Conservation (phyloP, 2,113 vertebrate genomes). For the Lanius collurio region DNA sequence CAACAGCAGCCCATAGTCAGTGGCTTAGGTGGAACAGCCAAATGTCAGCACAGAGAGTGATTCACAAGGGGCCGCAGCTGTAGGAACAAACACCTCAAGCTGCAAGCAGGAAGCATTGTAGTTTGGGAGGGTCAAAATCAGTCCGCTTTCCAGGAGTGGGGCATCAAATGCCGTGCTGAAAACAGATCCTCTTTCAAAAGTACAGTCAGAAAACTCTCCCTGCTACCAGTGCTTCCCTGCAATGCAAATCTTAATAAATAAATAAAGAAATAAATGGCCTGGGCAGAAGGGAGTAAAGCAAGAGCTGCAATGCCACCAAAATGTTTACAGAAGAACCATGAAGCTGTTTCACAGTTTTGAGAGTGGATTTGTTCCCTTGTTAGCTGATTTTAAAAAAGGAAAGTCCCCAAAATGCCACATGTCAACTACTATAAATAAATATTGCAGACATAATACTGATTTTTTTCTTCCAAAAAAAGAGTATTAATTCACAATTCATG, state of each 20-base stretch:
- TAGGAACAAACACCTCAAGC: background rate
- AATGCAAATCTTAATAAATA: background rate
- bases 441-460: background rate
- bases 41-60: fast-evolving
- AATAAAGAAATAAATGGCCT: background rate
- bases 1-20: background rate
- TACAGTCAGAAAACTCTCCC: background rate
- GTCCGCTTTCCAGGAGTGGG: background rate
- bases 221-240: background rate
- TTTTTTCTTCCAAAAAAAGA: background rate
- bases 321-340: background rate
- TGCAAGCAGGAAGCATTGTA: fast-evolving
- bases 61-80: background rate
- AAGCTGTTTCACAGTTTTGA: constrained; percentile 17
- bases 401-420: background rate
- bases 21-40: background rate
- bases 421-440: constrained; percentile 26
- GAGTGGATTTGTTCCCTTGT: background rate
- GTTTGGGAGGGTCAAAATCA: background rate
- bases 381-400: background rate
- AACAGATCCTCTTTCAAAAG: background rate
- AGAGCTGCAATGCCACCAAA: background rate
- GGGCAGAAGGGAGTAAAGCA: background rate
- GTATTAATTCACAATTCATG: background rate
- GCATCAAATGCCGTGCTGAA: background rate